Evolutionary conservation across 2,113 vertebrate genomes (phyloP), one percentile per base, ranked within the genome.

Genomic region (Bubalus kerabau): DNA sequence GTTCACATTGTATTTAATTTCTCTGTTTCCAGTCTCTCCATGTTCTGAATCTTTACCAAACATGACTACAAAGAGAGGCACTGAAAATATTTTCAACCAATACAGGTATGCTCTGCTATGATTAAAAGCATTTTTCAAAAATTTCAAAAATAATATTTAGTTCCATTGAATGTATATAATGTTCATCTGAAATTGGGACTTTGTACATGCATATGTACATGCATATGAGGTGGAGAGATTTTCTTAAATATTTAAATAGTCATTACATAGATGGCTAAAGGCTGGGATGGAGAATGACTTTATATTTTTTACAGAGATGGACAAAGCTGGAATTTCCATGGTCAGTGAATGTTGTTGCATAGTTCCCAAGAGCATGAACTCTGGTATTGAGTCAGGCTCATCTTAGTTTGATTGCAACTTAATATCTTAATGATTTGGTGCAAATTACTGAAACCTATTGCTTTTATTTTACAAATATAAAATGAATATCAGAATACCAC

Each of bases 1-100:
- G 2, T 10, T 21, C 43, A 6, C 1, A 23, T 59, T 30, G 26
- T 85, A 3, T 0, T 50, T 21, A 23, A 7, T 0, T 50, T 74
- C 4, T 17, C 46, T 83, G 4, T 32, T n/a, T 74, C 2, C 6
- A 7, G 5, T 3, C 6, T 54, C 2, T 43, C 14, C 8, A 1
- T 32, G 2, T 30, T 17, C 11, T 95, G 30, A 50, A 24, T 0
- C 12, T 62, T 32, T 23, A 30, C 6, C 8, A 26, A 43, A 43
- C 32, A 15, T 28, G 7, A 2, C 9, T 15, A 4, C 62, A 67
- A 67, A 30, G 17, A 89, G 15, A 90, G 76, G 10, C 46, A 62
- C 7, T 16, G 21, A 93, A 56, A 82, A 4, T 16, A 30, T 28
- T 48, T 26, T 32, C 8, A 80, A 10, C 1, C 6, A 54, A 43